Conservation (phyloP, 2,797 vertebrate species). For the Muscicapa comitata region DNA sequence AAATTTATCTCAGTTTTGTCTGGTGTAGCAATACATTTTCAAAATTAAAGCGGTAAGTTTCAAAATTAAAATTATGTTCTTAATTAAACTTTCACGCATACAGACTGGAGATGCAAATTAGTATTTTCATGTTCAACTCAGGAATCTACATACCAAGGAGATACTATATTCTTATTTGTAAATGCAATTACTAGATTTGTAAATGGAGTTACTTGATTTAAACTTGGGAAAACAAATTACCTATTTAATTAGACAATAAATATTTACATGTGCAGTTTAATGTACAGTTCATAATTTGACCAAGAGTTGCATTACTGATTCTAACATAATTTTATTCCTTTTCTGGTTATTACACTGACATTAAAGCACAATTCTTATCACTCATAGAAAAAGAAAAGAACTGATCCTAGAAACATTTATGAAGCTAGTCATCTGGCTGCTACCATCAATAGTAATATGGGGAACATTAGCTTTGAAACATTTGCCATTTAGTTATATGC, state of each 20-base stretch:
- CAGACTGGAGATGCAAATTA: background rate
- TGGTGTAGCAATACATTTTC: background rate
- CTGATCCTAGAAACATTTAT: conserved; percentile 62
- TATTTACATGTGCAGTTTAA: background rate
- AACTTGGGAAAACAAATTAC: background rate
- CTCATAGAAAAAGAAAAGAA: conserved; percentile 45
- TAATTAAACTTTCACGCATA: background rate
- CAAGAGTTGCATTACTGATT: background rate
- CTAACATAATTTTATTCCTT: background rate
- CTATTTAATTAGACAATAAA: background rate
- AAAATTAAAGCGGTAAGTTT: background rate
- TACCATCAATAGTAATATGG: conserved; percentile 52
- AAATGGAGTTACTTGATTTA: background rate
- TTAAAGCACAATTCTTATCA: conserved; percentile 43
- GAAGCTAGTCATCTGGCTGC: conserved; percentile 51
- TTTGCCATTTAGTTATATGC: conserved; percentile 42
- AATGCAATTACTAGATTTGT: background rate
- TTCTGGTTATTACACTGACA: background rate
- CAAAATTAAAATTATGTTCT: background rate
- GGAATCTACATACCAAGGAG: background rate
- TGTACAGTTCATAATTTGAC: background rate
- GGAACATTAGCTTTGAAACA: conserved; percentile 35
- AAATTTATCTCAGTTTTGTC: background rate
- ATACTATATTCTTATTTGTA: background rate
- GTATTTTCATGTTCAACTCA: background rate